These are phyloP conservation scores for Leucopsar rothschildi DNA, from an alignment of 2,113 vertebrate species.

Conservation along the genomic window DNA sequence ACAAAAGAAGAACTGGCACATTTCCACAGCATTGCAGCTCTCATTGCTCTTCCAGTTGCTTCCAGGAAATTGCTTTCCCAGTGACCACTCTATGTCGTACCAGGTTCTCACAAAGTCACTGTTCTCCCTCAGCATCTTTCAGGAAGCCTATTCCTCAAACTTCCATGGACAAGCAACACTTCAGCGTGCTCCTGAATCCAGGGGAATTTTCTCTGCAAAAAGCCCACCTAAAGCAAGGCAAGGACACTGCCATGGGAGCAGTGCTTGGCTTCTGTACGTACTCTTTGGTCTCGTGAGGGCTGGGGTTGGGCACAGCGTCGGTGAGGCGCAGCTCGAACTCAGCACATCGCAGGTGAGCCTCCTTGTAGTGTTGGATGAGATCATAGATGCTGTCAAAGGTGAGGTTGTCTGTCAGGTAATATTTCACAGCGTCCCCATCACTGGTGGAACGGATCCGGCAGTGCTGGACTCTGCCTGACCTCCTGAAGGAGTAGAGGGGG, in stretches of 20 bases:
- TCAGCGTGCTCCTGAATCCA: background rate
- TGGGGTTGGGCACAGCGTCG: conserved; percentile 84
- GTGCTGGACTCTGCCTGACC: conserved; percentile 90
- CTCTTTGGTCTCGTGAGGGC: conserved; percentile 84
- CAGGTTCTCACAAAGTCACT: background rate
- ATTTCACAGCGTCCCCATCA: conserved; percentile 76
- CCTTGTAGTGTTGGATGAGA: conserved; percentile 91
- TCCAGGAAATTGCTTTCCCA: background rate
- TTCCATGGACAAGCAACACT: rapidly evolving
- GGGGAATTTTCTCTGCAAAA: background rate
- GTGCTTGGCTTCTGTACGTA: conserved; percentile 64
- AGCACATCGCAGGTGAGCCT: conserved; percentile 85
- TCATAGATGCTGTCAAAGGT: conserved; percentile 85
- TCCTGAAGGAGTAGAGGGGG: conserved; percentile 68
- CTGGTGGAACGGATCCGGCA: conserved; percentile 85
- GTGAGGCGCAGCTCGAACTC: conserved; percentile 93
- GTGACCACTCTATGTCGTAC: background rate
- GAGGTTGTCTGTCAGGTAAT: conserved; percentile 89
- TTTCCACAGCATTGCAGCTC: background rate
- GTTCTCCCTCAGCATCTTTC: background rate
- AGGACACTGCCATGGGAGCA: background rate
- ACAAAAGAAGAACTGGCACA: background rate
- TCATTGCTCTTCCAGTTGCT: background rate
- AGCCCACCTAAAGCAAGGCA: background rate
- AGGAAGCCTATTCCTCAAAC: background rate